Evolutionary conservation across 2,113 vertebrate species (phyloP), one percentile per base, ranked within the genome.

Genomic region (Notarius quadriscutis): DNA sequence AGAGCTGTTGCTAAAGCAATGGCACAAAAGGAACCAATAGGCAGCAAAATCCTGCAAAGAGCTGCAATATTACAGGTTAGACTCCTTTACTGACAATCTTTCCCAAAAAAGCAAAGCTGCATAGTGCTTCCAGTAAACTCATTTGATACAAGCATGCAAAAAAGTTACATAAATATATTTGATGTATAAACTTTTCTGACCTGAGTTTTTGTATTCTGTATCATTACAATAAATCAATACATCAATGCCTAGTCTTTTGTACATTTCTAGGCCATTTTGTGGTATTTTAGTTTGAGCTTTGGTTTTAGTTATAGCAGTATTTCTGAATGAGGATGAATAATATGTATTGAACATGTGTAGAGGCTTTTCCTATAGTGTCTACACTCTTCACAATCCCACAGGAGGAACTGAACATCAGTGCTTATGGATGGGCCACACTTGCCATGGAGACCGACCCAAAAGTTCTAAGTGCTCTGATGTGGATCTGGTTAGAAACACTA

Each of bases 401-500:
- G 96, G 94, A 94, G 88, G 94, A 96, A 80, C 91, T 97, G 81
- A 96, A 96, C 90, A 91, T 92, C 27, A 95, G 91, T 11, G 95
- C 95, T 53, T 94, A 94, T 55, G 95, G 94, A 72, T 96, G 96
- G 96, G 93, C 94, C 75, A 91, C 93, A 12, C 89, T 97, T 74
- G 93, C 93, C 74, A 93, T 93, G 0, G 96, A 96, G 87, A 91
- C 90, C 1, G 93, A 96, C 81, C 95, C 95, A 63, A 90, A 92
- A 12, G 93, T 97, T 69, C 94, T 97, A 87, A 93, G 92, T 79
- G 92, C 91, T 81, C 91, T 97, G 22, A 87, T 97, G 84, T 96
- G 95, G 95, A 93, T 91, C 50, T 97, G 96, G 96, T 88, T 97
- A 84, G 94, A 96, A n/a, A 95, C 92, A 41, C 34, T 41, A 41